Evolutionary conservation across 2,888 invertebrate genomes (phyloP).

Genomic region (Xanthia icteritia): DNA sequence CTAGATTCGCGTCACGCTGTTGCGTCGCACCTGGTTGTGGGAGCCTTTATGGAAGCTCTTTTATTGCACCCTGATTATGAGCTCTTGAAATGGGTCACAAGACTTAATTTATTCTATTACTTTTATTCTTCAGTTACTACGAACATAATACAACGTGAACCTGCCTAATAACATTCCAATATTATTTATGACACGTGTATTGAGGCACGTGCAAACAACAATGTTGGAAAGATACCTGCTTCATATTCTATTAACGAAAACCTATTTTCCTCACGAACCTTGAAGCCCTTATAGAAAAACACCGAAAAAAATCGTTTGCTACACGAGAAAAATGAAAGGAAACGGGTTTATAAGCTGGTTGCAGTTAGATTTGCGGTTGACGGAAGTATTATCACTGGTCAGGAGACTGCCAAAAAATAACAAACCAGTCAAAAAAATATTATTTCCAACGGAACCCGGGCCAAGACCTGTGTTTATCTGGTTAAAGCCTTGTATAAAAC

Average conservation of each 20-base stretch:
- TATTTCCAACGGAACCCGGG: slow-evolving; percentile 62
- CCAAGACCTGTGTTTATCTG: slow-evolving; percentile 75
- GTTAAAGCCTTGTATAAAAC: slow-evolving; percentile 72
- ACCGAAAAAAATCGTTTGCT: slow-evolving; percentile 14
- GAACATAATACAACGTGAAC: not conserved
- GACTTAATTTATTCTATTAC: not conserved
- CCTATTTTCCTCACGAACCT: slow-evolving; percentile 9
- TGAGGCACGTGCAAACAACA: slow-evolving; percentile 16
- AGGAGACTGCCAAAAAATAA: slow-evolving; percentile 49
- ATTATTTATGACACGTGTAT: slow-evolving; percentile 22
- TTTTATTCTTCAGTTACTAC: too few relatives aligned
- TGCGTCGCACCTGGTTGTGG: too few relatives aligned
- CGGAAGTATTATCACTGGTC: slow-evolving; percentile 48
- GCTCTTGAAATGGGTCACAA: not conserved
- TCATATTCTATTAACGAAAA: slow-evolving; percentile 40
- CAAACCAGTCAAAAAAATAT: slow-evolving; percentile 66
- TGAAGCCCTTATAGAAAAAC: slow-evolving; percentile 33
- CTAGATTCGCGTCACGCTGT: too few relatives aligned
- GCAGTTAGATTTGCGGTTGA: slow-evolving; percentile 40
- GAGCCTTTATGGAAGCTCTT: too few relatives aligned
- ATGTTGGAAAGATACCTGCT: not conserved
- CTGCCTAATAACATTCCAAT: not conserved
- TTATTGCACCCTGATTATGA: not conserved
- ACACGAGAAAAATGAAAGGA: slow-evolving; percentile 4
- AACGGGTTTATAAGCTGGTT: slow-evolving; percentile 34